Evolutionary conservation across 2,113 vertebrate species (phyloP).

Genomic region (Conger conger): DNA sequence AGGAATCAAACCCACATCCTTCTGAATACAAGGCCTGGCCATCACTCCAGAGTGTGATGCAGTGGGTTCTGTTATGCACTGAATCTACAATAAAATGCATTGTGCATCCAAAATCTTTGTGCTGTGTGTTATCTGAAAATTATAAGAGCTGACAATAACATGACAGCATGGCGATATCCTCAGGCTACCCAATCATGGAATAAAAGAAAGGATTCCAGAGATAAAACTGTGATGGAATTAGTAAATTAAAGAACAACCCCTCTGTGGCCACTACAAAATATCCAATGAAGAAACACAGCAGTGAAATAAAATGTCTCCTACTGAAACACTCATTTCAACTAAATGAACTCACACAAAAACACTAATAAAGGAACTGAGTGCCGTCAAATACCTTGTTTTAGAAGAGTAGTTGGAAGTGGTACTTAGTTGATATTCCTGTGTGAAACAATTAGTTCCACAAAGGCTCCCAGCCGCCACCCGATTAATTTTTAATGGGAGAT

Average conservation of each 20-base stretch:
- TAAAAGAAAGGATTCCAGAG: neutral
- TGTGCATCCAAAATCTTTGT: neutral
- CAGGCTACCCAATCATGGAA: neutral
- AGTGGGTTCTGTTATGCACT: no score
- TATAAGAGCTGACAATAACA: neutral
- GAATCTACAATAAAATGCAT: no score
- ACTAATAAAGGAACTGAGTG: neutral
- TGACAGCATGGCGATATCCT: neutral
- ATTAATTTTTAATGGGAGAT: neutral
- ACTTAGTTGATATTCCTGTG: neutral
- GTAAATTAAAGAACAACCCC: neutral
- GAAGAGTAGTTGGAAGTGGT: neutral
- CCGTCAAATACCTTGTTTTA: neutral
- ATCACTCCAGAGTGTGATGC: no score
- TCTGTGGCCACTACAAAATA: neutral
- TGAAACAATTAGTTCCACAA: slow-evolving; percentile 14
- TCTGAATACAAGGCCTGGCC: no score
- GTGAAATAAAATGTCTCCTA: neutral
- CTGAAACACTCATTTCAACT: neutral
- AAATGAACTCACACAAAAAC: neutral
- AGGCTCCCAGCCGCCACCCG: neutral
- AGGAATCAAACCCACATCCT: no score
- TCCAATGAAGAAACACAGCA: neutral
- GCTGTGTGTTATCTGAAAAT: neutral
- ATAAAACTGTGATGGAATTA: neutral